A percentile compares a stretch with the other conserved stretches of the same genome.
These are phyloP conservation scores for Microctenopoma steveboyesi DNA, from an alignment of 2,797 vertebrate genomes.

Conservation along the genomic window DNA sequence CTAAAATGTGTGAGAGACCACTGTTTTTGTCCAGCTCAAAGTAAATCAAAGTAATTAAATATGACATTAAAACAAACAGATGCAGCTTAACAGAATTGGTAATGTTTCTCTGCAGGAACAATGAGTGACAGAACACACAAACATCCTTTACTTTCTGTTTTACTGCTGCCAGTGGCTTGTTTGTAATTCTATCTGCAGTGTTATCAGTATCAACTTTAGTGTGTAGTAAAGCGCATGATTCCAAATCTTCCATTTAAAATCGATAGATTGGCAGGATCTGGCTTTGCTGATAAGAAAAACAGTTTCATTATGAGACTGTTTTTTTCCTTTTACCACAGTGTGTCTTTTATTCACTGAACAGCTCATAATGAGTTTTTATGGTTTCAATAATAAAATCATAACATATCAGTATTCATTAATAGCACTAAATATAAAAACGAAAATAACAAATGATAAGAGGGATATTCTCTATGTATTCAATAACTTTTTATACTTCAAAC, in stretches of 20 bases:
- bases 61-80: too few relatives aligned
- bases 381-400: neutral
- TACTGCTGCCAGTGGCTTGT: neutral
- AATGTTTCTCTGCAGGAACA: neutral
- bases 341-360: too few relatives aligned
- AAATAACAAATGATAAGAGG: too few relatives aligned
- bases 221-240: neutral
- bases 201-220: neutral
- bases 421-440: neutral
- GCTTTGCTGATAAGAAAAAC: too few relatives aligned
- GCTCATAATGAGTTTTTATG: neutral
- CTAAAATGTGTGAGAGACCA: neutral
- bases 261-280: too few relatives aligned
- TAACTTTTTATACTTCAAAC: neutral
- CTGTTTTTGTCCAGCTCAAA: too few relatives aligned
- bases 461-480: neutral
- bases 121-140: neutral
- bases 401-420: neutral
- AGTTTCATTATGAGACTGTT: too few relatives aligned
- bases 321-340: too few relatives aligned
- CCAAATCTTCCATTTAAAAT: too few relatives aligned
- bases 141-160: neutral
- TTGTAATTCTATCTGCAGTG: too few relatives aligned
- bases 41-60: too few relatives aligned
- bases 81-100: neutral